phyloP scores from a whole-genome alignment of 2,797 vertebrate genomes.

The Kryptopterus vitreolus region DNA sequence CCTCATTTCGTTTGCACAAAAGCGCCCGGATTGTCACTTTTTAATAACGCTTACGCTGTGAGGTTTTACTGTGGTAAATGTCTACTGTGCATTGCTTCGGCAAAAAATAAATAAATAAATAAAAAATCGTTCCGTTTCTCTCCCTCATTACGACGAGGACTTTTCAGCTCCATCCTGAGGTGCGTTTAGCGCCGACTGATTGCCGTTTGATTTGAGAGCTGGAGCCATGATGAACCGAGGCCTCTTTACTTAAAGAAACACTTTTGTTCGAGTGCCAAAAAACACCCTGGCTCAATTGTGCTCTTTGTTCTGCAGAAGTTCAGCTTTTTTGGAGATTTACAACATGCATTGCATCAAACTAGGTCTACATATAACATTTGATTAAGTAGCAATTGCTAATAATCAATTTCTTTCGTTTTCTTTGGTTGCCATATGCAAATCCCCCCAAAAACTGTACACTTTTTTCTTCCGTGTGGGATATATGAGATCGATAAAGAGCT shows the following conservation, averaged over 20 bases:
- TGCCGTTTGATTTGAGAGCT: slow-evolving; percentile 18
- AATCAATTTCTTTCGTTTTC: neutral
- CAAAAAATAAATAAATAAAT: no score
- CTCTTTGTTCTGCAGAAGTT: neutral
- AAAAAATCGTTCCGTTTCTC: neutral
- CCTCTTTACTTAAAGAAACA: neutral
- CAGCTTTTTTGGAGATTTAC: neutral
- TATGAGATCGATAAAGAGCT: no score
- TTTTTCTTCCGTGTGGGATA: no score
- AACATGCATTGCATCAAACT: neutral
- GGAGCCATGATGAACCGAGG: neutral
- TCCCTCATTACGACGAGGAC: neutral
- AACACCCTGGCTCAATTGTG: neutral
- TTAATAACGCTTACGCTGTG: no score
- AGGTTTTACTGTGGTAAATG: no score
- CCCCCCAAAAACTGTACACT: no score
- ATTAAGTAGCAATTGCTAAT: neutral
- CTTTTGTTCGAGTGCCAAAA: neutral
- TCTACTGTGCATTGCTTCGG: neutral
- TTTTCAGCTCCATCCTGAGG: slow-evolving; percentile 4
- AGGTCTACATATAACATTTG: neutral
- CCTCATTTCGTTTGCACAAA: neutral
- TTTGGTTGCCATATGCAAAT: neutral
- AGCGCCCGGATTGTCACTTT: no score
- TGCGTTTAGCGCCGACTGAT: neutral